Conservation (phyloP, 1,140 invertebrate species). For the Anastrepha obliqua region DNA sequence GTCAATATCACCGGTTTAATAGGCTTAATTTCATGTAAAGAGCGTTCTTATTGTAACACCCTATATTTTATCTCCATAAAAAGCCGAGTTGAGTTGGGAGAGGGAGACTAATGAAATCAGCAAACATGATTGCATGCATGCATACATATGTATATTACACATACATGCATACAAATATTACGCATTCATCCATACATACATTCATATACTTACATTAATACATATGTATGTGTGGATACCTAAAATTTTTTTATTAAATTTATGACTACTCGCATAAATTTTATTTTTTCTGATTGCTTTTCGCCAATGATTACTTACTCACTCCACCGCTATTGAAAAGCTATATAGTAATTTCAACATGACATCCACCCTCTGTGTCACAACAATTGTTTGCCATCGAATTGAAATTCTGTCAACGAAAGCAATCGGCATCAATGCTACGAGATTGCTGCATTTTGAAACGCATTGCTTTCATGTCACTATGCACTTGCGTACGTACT, state of each 20-base stretch:
- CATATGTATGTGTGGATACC: no score
- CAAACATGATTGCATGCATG: not conserved
- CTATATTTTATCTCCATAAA: no score
- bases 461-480: not conserved
- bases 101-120: no score
- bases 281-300: not conserved
- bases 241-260: not conserved
- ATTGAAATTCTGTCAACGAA: slow-evolving; percentile 36
- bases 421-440: not conserved
- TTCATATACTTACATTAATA: no score
- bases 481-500: not conserved
- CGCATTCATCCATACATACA: no score
- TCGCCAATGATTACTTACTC: not conserved
- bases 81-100: no score
- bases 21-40: no score
- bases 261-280: not conserved
- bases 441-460: not conserved
- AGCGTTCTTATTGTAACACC: no score
- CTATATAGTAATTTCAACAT: not conserved
- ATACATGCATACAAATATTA: no score
- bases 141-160: no score
- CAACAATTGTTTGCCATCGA: not conserved
- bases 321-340: not conserved
- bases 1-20: no score
- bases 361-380: not conserved